A percentile compares a stretch with the other conserved stretches of the same genome.
phyloP scores from a whole-genome alignment of 2,888 invertebrate species.

The Phasia obesa region DNA sequence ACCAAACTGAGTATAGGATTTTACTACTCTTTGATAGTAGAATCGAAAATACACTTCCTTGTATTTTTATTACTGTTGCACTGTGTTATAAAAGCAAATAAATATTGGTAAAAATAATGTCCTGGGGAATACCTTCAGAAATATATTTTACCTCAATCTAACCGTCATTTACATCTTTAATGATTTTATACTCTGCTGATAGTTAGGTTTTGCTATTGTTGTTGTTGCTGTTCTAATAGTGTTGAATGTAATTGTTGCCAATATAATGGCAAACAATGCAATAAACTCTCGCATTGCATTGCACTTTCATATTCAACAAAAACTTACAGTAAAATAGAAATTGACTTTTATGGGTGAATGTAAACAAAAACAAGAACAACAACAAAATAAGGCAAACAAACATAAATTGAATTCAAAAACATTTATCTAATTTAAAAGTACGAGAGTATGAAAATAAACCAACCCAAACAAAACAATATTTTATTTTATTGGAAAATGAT shows the following conservation, averaged over 20 bases:
- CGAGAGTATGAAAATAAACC: conserved; percentile 1
- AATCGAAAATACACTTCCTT: too few species aligned
- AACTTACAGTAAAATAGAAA: conserved; percentile 39
- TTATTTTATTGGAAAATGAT: conserved; percentile 48
- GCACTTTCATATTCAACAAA: neutral
- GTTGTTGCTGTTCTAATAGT: conserved; percentile 39
- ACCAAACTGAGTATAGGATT: too few species aligned
- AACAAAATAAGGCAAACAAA: neutral
- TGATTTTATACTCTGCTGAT: conserved; percentile 21
- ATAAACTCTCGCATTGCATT: neutral
- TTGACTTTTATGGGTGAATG: conserved; percentile 34
- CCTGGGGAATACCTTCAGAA: too few species aligned
- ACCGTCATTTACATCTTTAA: neutral
- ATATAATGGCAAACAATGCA: conserved; percentile 42
- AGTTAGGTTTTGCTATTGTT: conserved; percentile 17
- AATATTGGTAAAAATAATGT: too few species aligned
- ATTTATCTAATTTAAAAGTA: conserved; percentile 40
- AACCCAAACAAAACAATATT: conserved; percentile 4
- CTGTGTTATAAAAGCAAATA: too few species aligned
- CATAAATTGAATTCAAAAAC: conserved; percentile 30
- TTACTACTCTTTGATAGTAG: too few species aligned
- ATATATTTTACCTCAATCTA: too few species aligned
- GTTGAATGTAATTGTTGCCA: conserved; percentile 61
- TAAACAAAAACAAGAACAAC: neutral
- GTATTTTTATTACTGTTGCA: too few species aligned